Evolutionary conservation across 2,113 vertebrate genomes (phyloP), one percentile per base, ranked within the genome.

Genomic region (Psittacula cyanocephala): DNA sequence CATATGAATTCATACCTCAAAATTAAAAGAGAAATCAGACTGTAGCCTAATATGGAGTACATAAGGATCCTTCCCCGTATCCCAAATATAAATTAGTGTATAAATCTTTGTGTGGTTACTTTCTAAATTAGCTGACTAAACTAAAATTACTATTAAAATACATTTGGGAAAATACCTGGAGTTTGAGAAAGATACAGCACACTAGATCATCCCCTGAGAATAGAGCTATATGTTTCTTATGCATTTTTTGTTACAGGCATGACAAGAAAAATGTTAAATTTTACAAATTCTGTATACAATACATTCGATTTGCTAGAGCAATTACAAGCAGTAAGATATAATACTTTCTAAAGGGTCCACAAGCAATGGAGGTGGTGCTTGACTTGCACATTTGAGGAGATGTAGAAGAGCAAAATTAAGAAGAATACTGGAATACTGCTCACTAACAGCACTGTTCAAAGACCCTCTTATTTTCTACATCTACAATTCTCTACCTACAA

Each of bases 21-120:
- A 91, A 83, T 50, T 50, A 89, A 81, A 91, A 74, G 37, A 77
- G 41, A 92, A 89, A 79, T 89, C 81, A 53, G 44, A 67, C 35
- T 64, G 37, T n/a, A 77, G 47, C 65, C 72, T 90, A 78, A 83
- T 43, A 50, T 13, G 33, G n/a, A 93, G 39, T 68, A 70, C 35
- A 68, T 8, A 75, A 71, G 44, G 19, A 90, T 37, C 60, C 43
- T 52, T 86, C 44, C 47, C 27, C 55, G 13, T 28, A 83, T 19
- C 29, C 35, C 77, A 89, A 74, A 70, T 67, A 86, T 57, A 90
- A 93, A 68, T 57, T 50, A 11, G 5, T 15, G 7, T 18, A 59
- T 50, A 49, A 64, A 75, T 50, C 39, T 74, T 71, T 29, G 35
- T 60, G 33, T 23, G 17, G 81, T 67, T 88, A 29, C 24, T 90